Percentiles rank a stretch among this genome's conserved stretches.
Evolutionary conservation across 1,140 invertebrate species (phyloP).

Genomic region (Tetranychus urticae): DNA sequence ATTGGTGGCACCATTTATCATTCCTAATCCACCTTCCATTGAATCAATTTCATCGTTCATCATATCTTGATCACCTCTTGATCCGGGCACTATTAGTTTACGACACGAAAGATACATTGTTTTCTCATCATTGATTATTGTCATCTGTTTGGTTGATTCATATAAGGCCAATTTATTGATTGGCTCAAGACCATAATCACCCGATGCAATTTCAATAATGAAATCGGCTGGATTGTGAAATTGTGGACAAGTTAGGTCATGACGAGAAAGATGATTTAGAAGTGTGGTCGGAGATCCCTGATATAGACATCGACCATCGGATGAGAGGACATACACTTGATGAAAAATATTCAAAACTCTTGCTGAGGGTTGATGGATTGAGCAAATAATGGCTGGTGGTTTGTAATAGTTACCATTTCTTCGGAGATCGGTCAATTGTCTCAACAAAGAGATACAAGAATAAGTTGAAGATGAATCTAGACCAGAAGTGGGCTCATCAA

Average conservation of each 20-base stretch:
- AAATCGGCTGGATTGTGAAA: slow-evolving; percentile 11
- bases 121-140: background rate
- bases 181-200: slow-evolving; percentile 6
- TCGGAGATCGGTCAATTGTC: slow-evolving; percentile 39
- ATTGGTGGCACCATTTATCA: background rate
- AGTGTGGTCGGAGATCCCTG: slow-evolving; percentile 32
- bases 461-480: slow-evolving; percentile 60
- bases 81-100: background rate
- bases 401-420: background rate
- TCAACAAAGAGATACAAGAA: slow-evolving; percentile 46
- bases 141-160: background rate
- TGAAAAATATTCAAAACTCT: slow-evolving; percentile 89
- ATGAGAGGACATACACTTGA: slow-evolving; percentile 49
- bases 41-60: background rate
- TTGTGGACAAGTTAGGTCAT: slow-evolving; percentile 3
- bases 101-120: background rate
- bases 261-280: slow-evolving; percentile 2
- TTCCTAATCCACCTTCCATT: background rate
- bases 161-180: slow-evolving; percentile 4
- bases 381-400: slow-evolving; percentile 46
- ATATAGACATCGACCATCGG: slow-evolving; percentile 76
- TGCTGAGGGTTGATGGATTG: slow-evolving; percentile 88
- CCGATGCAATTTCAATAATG: slow-evolving; percentile 10
- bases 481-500: slow-evolving; percentile 73
- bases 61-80: background rate